Percentiles rank a stretch among this genome's conserved stretches.
phyloP scores from a whole-genome alignment of 2,113 vertebrate species.

The Bufo gargarizans region DNA sequence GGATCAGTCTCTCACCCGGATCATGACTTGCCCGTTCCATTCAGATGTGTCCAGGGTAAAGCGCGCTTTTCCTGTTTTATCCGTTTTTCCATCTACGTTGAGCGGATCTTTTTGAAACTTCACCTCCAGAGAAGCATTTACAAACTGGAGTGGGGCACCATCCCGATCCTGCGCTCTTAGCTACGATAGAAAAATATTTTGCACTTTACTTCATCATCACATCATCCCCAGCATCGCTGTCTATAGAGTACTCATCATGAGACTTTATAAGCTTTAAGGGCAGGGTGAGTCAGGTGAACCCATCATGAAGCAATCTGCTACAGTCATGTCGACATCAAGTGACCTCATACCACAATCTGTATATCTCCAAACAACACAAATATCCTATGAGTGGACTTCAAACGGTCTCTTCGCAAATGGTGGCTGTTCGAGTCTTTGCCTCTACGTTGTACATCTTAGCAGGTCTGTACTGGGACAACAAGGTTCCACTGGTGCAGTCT shows the following conservation, averaged over 20 bases:
- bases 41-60: constrained; percentile 20
- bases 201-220: background rate
- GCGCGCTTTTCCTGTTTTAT: background rate
- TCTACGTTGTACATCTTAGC: too few relatives aligned
- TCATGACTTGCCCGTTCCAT: background rate
- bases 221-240: background rate
- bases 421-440: too few relatives aligned
- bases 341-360: background rate
- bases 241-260: background rate
- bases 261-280: too few relatives aligned
- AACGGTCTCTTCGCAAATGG: too few relatives aligned
- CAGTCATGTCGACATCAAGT: background rate
- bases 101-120: accelerated
- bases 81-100: background rate
- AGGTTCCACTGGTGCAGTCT: background rate
- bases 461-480: background rate
- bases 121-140: background rate
- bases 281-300: too few relatives aligned
- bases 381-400: too few relatives aligned
- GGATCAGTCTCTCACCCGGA: background rate
- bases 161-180: background rate
- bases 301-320: background rate
- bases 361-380: background rate
- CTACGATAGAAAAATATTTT: background rate
- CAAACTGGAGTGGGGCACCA: background rate